A percentile compares a stretch with the other conserved stretches of the same genome.
Evolutionary conservation across 2,888 invertebrate species (phyloP).

Genomic region (Atherix ibis): DNA sequence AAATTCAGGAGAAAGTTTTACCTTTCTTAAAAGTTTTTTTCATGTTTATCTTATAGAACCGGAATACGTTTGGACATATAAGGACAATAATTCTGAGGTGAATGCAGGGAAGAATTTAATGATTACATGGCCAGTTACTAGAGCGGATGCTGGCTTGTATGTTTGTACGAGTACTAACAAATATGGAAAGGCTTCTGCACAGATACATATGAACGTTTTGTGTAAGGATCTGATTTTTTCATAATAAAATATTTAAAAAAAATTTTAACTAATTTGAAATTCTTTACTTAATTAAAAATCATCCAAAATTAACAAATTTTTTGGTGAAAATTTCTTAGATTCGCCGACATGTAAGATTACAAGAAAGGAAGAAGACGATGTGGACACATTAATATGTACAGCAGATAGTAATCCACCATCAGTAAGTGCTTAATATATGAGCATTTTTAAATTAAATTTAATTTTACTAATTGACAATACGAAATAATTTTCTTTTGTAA

Average conservation of each 20-base stretch:
- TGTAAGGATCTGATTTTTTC: conserved; percentile 41
- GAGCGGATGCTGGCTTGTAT: conserved; percentile 65
- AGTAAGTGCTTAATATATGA: conserved; percentile 18
- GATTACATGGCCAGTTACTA: no score
- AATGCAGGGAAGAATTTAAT: no score
- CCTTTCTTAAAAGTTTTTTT: conserved; percentile 4
- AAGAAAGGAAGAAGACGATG: conserved; percentile 53
- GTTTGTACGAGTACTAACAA: conserved; percentile 64
- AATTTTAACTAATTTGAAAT: background rate
- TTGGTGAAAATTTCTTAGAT: conserved; percentile 46
- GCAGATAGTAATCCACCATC: conserved; percentile 61
- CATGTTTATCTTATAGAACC: conserved; percentile 21
- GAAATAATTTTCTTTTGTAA: background rate
- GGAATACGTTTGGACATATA: conserved; percentile 27
- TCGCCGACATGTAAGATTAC: conserved; percentile 72
- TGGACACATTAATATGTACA: conserved; percentile 62
- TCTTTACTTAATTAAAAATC: background rate
- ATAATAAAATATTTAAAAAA: background rate
- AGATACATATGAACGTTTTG: conserved; percentile 61
- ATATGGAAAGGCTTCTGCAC: conserved; percentile 56
- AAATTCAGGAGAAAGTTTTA: no score
- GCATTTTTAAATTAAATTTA: background rate
- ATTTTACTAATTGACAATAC: background rate
- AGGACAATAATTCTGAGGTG: no score
- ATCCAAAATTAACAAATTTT: no score